Conservation (phyloP, 2,113 vertebrate genomes). For the Mastomys coucha region DNA sequence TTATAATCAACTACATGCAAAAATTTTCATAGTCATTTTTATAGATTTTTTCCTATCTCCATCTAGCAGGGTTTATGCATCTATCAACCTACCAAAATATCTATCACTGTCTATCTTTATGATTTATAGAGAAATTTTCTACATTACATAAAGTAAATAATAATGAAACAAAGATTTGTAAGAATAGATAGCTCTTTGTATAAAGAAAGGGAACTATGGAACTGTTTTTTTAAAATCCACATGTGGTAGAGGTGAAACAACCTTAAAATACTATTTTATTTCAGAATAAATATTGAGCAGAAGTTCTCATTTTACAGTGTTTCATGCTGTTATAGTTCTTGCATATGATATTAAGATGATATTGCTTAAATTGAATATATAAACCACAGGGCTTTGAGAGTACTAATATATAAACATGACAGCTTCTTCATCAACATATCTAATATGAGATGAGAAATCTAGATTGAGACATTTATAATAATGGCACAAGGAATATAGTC, state of each 20-base stretch:
- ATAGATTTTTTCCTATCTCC: not conserved
- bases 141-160: slow-evolving; percentile 25
- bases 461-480: slow-evolving; percentile 48
- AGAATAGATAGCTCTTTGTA: slow-evolving; percentile 26
- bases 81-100: not conserved
- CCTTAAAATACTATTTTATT: slow-evolving; percentile 1
- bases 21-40: slow-evolving; percentile 29
- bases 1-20: slow-evolving; percentile 49
- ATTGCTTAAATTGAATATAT: slow-evolving; percentile 55
- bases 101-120: slow-evolving; percentile 24
- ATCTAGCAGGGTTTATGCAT: slow-evolving; percentile 20
- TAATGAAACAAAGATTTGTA: slow-evolving; percentile 35
- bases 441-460: slow-evolving; percentile 32
- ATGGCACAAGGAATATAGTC: slow-evolving; percentile 25
- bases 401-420: slow-evolving; percentile 41
- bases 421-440: slow-evolving; percentile 27
- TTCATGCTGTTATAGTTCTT: slow-evolving; percentile 50
- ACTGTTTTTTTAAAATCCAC: not conserved
- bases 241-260: not conserved
- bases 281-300: slow-evolving; percentile 16
- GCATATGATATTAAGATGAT: slow-evolving; percentile 50
- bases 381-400: slow-evolving; percentile 51
- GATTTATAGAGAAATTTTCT: slow-evolving; percentile 14
- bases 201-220: not conserved
- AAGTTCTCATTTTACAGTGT: slow-evolving; percentile 42